Evolutionary conservation across 2,888 invertebrate genomes (phyloP).

Genomic region (Drosophila rellima): DNA sequence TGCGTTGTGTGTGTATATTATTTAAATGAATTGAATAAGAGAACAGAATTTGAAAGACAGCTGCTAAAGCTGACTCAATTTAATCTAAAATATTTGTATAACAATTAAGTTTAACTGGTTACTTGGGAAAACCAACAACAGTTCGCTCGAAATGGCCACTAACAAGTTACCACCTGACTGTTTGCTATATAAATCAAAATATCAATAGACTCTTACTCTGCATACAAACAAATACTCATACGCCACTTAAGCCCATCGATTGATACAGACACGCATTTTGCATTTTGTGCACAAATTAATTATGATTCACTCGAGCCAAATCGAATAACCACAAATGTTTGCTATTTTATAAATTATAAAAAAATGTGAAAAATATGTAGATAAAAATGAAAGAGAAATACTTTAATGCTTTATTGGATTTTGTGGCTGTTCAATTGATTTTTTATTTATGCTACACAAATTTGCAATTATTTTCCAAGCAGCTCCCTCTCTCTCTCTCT

Average conservation of each 20-base stretch:
- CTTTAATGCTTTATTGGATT: conserved; percentile 8
- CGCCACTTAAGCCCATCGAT: conserved; percentile 40
- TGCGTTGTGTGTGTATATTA: conserved; percentile 26
- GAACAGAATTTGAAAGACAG: conserved; percentile 40
- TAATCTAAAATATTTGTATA: conserved; percentile 9
- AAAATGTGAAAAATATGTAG: not conserved
- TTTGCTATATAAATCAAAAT: conserved; percentile 31
- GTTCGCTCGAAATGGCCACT: conserved; percentile 2
- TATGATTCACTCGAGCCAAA: conserved; percentile 10
- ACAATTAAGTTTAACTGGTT: conserved; percentile 24
- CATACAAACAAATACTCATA: conserved; percentile 35
- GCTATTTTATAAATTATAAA: not conserved
- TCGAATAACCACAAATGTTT: conserved; percentile 23
- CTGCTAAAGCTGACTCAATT: conserved; percentile 38
- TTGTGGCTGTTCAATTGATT: not conserved
- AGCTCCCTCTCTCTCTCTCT: not conserved
- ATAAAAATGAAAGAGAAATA: not conserved
- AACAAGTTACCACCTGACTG: no score
- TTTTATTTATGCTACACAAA: conserved; percentile 20
- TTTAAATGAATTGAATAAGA: conserved; percentile 52
- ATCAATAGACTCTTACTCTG: not conserved
- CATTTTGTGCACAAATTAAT: conserved; percentile 34
- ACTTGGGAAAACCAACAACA: not conserved
- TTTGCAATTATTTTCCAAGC: conserved; percentile 26
- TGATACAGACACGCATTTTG: conserved; percentile 8